Evolutionary conservation across 2,113 vertebrate genomes (phyloP), one percentile per base, ranked within the genome.

Genomic region (Alexandromys fortis): DNA sequence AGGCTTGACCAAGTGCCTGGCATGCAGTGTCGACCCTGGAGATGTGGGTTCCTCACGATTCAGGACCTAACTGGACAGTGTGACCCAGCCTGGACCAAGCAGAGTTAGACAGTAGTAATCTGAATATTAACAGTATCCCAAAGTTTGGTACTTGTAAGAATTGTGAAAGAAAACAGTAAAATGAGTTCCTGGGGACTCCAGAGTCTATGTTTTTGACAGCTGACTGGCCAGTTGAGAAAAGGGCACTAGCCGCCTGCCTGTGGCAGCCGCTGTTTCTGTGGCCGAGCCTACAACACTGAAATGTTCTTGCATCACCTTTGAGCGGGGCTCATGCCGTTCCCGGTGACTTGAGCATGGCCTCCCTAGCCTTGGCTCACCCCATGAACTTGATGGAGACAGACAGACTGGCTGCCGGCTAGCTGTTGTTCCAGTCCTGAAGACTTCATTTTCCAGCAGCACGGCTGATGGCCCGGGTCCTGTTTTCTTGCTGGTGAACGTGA

Each of bases 401-500:
- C 65, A 3, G 72, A 68, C 52, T 89, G 47, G 77, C 77, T 52
- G 33, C 49, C 49, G 2, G 49, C 58, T 45, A 72, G 47, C 95
- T 58, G 45, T 83, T 78, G 47, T 70, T 85, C 7, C 4, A 38
- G 45, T 82, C 78, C n/a, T n/a, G 19, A 86, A 55, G 55, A 28
- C 70, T 79, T 90, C 26, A 77, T 81, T 91, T 58, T 88, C 42
- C 47, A 38, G 63, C 61, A 91, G 70, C 68, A 7, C 58, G 61
- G 8, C 89, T 68, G 47, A 13, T 82, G 47, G 4, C 22, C 77
- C 45, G 11, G 13, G 22, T 58, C 86, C 90, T 97, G 68, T 86
- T 79, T 87, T 72, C 73, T 86, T 94, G 13, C 86, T 92, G 30
- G 47, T 75, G 78, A 92, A 90, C 38, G 92, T 91, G 91, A 89